These are phyloP conservation scores for Chanos chanos DNA, from an alignment of 2,797 vertebrate genomes.

Conservation along the genomic window DNA sequence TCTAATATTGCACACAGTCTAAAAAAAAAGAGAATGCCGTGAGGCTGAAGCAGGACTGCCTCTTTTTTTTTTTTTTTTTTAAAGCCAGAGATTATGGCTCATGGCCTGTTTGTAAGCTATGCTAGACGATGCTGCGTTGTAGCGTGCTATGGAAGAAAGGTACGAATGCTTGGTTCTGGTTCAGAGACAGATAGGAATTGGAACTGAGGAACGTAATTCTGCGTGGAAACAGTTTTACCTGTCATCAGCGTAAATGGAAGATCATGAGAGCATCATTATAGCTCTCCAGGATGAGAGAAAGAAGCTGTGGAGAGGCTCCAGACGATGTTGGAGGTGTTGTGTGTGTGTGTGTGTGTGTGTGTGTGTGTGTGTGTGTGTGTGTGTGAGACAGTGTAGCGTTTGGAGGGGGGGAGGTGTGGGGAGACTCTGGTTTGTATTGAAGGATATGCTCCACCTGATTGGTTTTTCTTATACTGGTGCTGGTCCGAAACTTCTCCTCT, in stretches of 20 bases:
- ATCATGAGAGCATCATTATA: too few species aligned
- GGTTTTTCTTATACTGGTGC: neutral
- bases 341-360: too few species aligned
- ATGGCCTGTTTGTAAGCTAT: conserved; percentile 13
- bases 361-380: too few species aligned
- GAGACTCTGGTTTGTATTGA: neutral
- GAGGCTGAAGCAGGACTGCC: too few species aligned
- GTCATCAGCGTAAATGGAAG: too few species aligned
- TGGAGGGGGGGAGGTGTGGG: neutral
- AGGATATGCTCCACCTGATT: too few species aligned
- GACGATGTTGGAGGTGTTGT: too few species aligned
- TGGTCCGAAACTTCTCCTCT: conserved; percentile 7
- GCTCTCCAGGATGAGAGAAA: too few species aligned
- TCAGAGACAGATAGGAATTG: conserved; percentile 1
- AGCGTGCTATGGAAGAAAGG: conserved; percentile 25
- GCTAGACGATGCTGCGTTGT: conserved; percentile 1
- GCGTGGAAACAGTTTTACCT: neutral
- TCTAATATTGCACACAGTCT: too few species aligned
- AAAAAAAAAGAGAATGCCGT: too few species aligned
- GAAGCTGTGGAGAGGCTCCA: too few species aligned
- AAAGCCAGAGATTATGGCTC: conserved; percentile 18
- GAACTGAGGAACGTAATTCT: neutral
- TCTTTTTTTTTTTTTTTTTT: conserved; percentile 22
- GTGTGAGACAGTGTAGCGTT: too few species aligned
- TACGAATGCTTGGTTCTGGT: conserved; percentile 17